Conservation (phyloP, 2,888 invertebrate species). For the Tipula unca region DNA sequence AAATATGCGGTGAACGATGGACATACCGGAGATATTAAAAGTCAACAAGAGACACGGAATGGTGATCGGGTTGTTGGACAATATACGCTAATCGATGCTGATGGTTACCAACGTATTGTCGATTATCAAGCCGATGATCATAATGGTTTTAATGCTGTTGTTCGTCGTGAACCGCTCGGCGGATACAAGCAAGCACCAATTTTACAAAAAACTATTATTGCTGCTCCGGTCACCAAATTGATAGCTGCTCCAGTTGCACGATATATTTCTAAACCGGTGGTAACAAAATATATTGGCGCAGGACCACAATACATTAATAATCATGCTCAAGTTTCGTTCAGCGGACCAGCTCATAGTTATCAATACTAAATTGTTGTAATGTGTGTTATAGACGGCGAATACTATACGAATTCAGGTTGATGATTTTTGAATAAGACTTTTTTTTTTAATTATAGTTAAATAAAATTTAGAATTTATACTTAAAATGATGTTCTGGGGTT, state of each 20-base stretch:
- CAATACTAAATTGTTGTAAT: neutral
- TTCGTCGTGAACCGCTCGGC: constrained; percentile 42
- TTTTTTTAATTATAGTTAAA: too few species aligned
- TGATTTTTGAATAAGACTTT: too few species aligned
- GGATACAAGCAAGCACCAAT: constrained; percentile 26
- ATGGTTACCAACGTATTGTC: constrained; percentile 46
- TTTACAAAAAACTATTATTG: neutral
- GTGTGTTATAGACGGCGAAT: neutral
- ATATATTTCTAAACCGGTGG: constrained; percentile 22
- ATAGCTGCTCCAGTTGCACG: constrained; percentile 27
- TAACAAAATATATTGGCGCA: neutral
- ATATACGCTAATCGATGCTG: constrained; percentile 46
- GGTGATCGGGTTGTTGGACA: constrained; percentile 46
- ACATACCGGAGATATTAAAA: constrained; percentile 47
- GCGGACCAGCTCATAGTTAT: neutral
- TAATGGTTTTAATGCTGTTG: constrained; percentile 47
- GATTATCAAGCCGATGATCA: constrained; percentile 47
- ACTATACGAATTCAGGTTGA: too few species aligned
- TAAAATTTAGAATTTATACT: too few species aligned
- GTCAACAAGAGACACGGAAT: constrained; percentile 45
- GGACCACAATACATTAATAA: neutral
- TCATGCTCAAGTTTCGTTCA: neutral
- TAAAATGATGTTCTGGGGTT: too few species aligned
- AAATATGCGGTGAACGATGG: constrained; percentile 44
- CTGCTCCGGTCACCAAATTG: constrained; percentile 19